Percentiles rank a stretch among this genome's conserved stretches.
These are phyloP conservation scores for Poecilus cupreus DNA, from an alignment of 2,888 invertebrate species.

Conservation along the genomic window DNA sequence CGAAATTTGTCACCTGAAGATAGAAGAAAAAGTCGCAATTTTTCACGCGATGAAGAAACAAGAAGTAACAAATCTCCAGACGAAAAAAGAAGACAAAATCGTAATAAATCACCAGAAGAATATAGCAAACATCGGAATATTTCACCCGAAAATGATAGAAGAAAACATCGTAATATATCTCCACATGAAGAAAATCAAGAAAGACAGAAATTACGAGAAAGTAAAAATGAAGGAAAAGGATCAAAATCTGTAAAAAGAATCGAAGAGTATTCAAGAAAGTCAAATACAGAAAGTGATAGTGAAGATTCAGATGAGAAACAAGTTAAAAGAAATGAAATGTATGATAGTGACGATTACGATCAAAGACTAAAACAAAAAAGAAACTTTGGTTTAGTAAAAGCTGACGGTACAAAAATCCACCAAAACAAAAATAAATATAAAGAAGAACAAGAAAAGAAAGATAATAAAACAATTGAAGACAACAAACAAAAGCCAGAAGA, in stretches of 20 bases:
- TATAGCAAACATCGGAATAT: slow-evolving; percentile 49
- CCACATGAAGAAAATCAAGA: slow-evolving; percentile 8
- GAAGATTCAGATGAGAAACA: slow-evolving; percentile 61
- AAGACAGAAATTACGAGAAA: slow-evolving; percentile 49
- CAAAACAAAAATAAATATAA: slow-evolving; percentile 61
- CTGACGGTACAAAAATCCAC: slow-evolving; percentile 70
- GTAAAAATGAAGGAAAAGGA: slow-evolving; percentile 46
- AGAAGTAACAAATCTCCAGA: neutral
- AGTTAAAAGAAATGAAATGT: slow-evolving; percentile 59
- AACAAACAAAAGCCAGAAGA: slow-evolving; percentile 56
- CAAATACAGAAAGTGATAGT: slow-evolving; percentile 6
- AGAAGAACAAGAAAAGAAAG: slow-evolving; percentile 62
- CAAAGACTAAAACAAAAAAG: slow-evolving; percentile 54
- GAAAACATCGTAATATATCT: slow-evolving; percentile 25
- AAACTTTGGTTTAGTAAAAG: slow-evolving; percentile 70
- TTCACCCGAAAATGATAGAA: slow-evolving; percentile 46
- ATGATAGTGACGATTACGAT: slow-evolving; percentile 65
- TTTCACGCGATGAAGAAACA: neutral
- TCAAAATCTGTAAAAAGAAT: slow-evolving; percentile 8
- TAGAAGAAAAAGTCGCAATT: slow-evolving; percentile 50
- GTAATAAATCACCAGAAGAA: slow-evolving; percentile 47
- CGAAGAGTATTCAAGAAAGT: slow-evolving; percentile 56
- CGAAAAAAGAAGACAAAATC: slow-evolving; percentile 36
- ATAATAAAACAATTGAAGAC: slow-evolving; percentile 58
- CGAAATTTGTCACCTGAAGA: slow-evolving; percentile 13